A percentile compares a stretch with the other conserved stretches of the same genome.
Conservation (phyloP, 2,797 vertebrate species). For the Melanogrammus aeglefinus region DNA sequence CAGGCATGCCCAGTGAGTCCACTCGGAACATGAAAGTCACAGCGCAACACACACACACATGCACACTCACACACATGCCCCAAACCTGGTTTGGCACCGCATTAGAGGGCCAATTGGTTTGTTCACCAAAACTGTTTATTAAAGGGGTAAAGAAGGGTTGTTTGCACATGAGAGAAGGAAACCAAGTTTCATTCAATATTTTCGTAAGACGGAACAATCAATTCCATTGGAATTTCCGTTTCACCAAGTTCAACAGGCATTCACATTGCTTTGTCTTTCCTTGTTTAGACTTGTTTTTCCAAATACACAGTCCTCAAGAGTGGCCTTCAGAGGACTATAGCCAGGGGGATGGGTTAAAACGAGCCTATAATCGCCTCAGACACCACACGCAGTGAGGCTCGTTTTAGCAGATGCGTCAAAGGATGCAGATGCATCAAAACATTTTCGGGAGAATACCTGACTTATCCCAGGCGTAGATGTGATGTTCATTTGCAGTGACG, state of each 20-base stretch:
- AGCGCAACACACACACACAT: constrained; percentile 10
- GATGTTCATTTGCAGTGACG: background rate
- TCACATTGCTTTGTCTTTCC: too few relatives aligned
- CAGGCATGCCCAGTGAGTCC: constrained; percentile 33
- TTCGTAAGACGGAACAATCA: background rate
- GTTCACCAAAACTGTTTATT: background rate
- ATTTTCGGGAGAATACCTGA: background rate
- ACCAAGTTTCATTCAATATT: background rate
- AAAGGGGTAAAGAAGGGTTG: background rate
- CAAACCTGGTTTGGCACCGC: background rate
- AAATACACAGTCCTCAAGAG: too few relatives aligned
- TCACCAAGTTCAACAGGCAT: too few relatives aligned
- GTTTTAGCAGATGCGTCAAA: too few relatives aligned
- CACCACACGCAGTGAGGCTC: constrained; percentile 59
- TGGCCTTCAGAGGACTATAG: constrained; percentile 36
- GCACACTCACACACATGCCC: background rate
- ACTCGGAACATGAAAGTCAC: constrained; percentile 38
- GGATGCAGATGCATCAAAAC: constrained; percentile 48
- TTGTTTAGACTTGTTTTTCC: too few relatives aligned
- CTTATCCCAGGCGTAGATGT: background rate
- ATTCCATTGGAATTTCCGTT: background rate
- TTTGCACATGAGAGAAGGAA: too few relatives aligned
- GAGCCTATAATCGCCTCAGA: constrained; percentile 83
- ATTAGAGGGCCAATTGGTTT: constrained; percentile 10
- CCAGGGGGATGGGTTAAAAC: constrained; percentile 88